Conservation (phyloP, 2,888 invertebrate genomes). For the Colostygia pectinataria region DNA sequence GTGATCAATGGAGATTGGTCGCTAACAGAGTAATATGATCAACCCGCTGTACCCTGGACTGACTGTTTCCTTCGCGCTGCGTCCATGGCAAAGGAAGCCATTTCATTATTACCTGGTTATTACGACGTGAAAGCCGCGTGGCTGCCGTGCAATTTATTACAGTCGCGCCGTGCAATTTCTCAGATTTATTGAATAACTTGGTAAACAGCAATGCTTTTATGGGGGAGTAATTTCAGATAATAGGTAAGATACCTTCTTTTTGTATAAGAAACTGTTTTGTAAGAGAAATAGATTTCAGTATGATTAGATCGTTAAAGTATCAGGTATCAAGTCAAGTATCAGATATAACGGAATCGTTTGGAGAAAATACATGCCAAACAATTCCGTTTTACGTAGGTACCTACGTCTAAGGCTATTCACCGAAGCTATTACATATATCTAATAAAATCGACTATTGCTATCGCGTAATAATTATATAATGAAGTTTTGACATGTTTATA, state of each 20-base stretch:
- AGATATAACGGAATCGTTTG: too few relatives aligned
- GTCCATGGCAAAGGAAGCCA: slow-evolving; percentile 28
- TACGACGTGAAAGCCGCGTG: slow-evolving; percentile 32
- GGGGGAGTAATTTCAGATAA: slow-evolving; percentile 20
- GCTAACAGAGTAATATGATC: too few relatives aligned
- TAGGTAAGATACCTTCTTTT: slow-evolving; percentile 8
- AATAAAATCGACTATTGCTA: too few relatives aligned
- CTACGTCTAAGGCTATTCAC: too few relatives aligned
- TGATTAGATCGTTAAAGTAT: too few relatives aligned
- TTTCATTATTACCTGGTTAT: slow-evolving; percentile 37
- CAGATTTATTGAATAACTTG: slow-evolving; percentile 40
- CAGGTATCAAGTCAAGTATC: too few relatives aligned
- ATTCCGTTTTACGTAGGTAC: too few relatives aligned
- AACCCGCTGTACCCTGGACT: not conserved
- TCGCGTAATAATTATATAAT: too few relatives aligned
- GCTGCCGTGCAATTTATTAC: slow-evolving; percentile 37
- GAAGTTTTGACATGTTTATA: too few relatives aligned
- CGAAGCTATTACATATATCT: too few relatives aligned
- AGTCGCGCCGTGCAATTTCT: slow-evolving; percentile 34
- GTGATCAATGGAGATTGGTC: too few relatives aligned
- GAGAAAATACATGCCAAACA: too few relatives aligned
- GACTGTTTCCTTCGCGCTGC: not conserved
- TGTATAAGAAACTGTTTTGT: not conserved
- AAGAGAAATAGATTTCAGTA: not conserved
- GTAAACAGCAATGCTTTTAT: slow-evolving; percentile 36